Base-by-base conservation (phyloP, 64 coral and sea anemone species). In the Dendronephthya gigantea region DNA sequence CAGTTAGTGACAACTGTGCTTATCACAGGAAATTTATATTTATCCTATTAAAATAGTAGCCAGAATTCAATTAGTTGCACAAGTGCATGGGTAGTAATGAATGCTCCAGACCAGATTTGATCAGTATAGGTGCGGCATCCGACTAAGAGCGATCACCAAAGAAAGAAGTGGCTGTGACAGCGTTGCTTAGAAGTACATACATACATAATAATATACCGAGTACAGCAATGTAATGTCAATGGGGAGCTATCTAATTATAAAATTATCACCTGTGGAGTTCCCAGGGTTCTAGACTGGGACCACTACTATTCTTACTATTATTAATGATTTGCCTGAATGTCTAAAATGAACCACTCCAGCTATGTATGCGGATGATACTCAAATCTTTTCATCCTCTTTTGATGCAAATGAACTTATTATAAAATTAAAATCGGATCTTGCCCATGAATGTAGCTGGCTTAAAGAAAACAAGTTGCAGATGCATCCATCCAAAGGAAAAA, bases 371-470 rank as follows among this genome's bases (percentile, higher is more conserved):
- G 72, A 79, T 79, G 72, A 79, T 39, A 79, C 72, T 79, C 72
- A 79, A 39, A 33, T 79, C 15, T 79, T 30, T 39, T 35, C 4
- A 79, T 79, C 4, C 15, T 79, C 32, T 2, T 79, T 36, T 19
- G 72, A 79, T 79, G 72, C 72, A 29, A 39, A 79, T 79, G 72
- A 79, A 79, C 72, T 79, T 36, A 0, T 79, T 34, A 39, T 79
- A 79, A 34, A 19, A 19, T 79, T 34, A 35, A 79, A 79, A 1
- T 79, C 36, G 29, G 72, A 79, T 79, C 72, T 79, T 39, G 72
- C 72, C 28, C 2, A 79, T 62, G 17, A 33, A 3, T 30, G 28
- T 33, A 75, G 34, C n/a, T 75, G 69, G 69, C 69, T 75, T 33
- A 75, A 13, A 75, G 13, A 75, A 31, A 75, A 75, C 34, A 75